Evolutionary conservation across 2,888 invertebrate species (phyloP), one percentile per base, ranked within the genome.

Genomic region (Holacanthella duospinosa): DNA sequence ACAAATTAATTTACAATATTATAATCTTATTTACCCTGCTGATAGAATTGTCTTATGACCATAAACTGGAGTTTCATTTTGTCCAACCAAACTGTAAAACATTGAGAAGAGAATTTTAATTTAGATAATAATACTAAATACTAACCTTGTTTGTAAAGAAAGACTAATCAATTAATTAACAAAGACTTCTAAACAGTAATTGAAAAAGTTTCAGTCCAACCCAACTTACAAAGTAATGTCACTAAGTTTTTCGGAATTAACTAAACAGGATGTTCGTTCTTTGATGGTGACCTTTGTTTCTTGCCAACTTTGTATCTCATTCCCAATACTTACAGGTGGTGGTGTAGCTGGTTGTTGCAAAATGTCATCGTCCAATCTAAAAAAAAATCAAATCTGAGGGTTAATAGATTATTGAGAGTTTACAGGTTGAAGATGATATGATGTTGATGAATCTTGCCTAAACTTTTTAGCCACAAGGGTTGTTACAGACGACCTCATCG

Each of bases 1-100:
- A 16, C 6, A 36, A 36, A 6, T 16, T 16, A 9, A 36, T 36
- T 16, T 16, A 6, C 36, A 36, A 36, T 9, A 36, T 6, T 36
- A 6, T 36, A 16, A 16, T 9, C 6, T 9, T 9, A 36, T 16
- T 36, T 16, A 36, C 1, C 89, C 89, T 9, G 88, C 86, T 0
- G 88, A 87, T 43, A 91, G 77, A 0, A 91, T 86, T 74, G 90
- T 86, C 76, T 78, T 87, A 73, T 88, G 88, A 0, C 89, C 89
- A 1, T 88, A 88, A 67, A 71, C 67, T 12, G 72, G 69, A 2
- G 77, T 81, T 55, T 84, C 86, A 73, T 85, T 84, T 1, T 66
- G 68, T n/a, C 89, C 89, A 21, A 90, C 89, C 44, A 87, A 80
- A 74, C 48, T 48, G 36, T 12, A 36, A 36, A n/a, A n/a, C n/a